phyloP scores from a whole-genome alignment of 2,113 vertebrate species.

The Syngnathoides biaculeatus region DNA sequence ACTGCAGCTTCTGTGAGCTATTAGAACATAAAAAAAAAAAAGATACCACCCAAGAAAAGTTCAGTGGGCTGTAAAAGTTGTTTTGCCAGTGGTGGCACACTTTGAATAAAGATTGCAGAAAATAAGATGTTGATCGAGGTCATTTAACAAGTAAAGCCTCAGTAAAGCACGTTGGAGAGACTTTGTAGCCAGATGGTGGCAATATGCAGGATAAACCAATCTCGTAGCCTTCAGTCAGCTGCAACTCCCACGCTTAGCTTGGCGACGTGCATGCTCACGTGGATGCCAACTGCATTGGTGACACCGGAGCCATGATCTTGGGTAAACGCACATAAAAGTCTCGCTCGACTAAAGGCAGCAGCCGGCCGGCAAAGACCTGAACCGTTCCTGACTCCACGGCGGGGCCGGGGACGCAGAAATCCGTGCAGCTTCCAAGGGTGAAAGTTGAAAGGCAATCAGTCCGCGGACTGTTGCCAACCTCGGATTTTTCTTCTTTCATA shows the following conservation, averaged over 20 bases:
- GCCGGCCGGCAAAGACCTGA: not conserved
- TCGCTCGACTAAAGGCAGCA: not conserved
- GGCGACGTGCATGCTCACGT: not conserved
- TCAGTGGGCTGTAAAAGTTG: slow-evolving; percentile 9
- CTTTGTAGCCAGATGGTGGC: not conserved
- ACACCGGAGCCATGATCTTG: not conserved
- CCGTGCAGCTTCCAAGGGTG: not conserved
- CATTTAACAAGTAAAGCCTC: not conserved
- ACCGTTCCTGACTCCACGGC: not conserved
- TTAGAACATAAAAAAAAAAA: slow-evolving; percentile 30
- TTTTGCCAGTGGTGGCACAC: slow-evolving; percentile 18
- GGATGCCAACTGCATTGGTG: not conserved
- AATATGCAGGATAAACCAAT: not conserved
- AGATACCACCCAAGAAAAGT: slow-evolving; percentile 30
- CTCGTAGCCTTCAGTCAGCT: not conserved
- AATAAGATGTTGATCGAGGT: slow-evolving; percentile 6
- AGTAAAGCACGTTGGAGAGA: not conserved
- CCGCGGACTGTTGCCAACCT: not conserved
- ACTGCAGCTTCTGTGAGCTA: slow-evolving; percentile 42
- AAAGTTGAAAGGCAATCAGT: not conserved
- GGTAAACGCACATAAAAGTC: not conserved
- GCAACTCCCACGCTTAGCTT: not conserved
- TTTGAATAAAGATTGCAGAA: not conserved
- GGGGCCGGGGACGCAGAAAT: not conserved
- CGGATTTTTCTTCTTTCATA: not conserved